These are phyloP conservation scores for Cavia porcellus DNA, from an alignment of 2,113 vertebrate species.

Conservation along the genomic window DNA sequence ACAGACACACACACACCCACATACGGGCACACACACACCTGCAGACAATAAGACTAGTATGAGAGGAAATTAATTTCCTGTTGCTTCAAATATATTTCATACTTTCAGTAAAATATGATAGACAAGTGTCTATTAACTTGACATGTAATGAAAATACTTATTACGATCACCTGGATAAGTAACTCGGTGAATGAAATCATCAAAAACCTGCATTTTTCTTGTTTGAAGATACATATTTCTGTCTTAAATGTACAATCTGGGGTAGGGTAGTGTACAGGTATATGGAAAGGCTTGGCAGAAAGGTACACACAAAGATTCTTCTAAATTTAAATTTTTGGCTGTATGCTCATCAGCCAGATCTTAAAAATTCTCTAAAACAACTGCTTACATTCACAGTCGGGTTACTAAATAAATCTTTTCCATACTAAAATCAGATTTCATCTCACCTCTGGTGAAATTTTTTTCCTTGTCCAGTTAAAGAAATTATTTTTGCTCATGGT, in stretches of 20 bases:
- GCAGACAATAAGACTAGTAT: slow-evolving; percentile 47
- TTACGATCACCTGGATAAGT: slow-evolving; percentile 54
- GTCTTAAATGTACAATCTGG: background rate
- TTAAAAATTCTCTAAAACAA: slow-evolving; percentile 49
- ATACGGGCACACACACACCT: background rate
- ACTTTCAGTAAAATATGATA: slow-evolving; percentile 53
- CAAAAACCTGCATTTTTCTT: slow-evolving; percentile 50
- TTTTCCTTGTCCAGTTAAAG: slow-evolving; percentile 53
- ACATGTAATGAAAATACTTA: slow-evolving; percentile 55
- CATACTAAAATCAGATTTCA: slow-evolving; percentile 67
- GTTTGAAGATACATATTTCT: slow-evolving; percentile 49
- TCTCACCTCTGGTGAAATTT: slow-evolving; percentile 42
- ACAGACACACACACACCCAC: background rate
- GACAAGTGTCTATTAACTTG: slow-evolving; percentile 39
- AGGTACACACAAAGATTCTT: background rate
- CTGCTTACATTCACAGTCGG: slow-evolving; percentile 67
- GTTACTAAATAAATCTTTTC: slow-evolving; percentile 63
- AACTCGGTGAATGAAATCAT: slow-evolving; percentile 50
- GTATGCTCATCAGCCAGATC: slow-evolving; percentile 19
- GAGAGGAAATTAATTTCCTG: slow-evolving; percentile 37
- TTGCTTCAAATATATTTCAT: slow-evolving; percentile 46
- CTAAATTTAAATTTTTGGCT: slow-evolving; percentile 61
- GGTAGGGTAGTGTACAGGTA: background rate
- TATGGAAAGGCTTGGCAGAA: background rate
- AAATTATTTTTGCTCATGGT: slow-evolving; percentile 55